phyloP scores from a whole-genome alignment of 1,140 invertebrate genomes.

The Ceratina japonica region DNA sequence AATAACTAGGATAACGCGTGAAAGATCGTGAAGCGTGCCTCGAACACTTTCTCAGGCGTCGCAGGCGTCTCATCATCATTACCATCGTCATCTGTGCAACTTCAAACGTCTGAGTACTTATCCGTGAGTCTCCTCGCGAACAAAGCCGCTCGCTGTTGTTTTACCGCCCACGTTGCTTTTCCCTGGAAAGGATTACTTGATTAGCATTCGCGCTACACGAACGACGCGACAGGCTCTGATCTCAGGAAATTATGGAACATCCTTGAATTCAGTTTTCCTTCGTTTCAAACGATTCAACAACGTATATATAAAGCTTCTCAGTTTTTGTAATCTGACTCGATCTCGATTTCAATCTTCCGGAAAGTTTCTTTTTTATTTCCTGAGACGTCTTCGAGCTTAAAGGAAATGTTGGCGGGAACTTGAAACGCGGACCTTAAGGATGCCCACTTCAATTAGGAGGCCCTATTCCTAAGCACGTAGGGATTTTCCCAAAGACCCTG shows the following conservation, averaged over 20 bases:
- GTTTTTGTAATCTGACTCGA: no score
- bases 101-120: background rate
- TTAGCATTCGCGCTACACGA: no score
- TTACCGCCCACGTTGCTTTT: slow-evolving; percentile 57
- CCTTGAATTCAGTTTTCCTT: no score
- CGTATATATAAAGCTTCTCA: no score
- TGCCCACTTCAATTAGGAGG: slow-evolving; percentile 25
- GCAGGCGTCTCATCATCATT: slow-evolving; percentile 18
- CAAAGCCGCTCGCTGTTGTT: slow-evolving; percentile 36
- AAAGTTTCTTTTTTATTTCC: no score
- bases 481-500: slow-evolving; percentile 7
- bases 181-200: slow-evolving; percentile 33
- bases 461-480: slow-evolving; percentile 39
- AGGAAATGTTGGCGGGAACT: no score
- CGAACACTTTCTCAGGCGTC: slow-evolving; percentile 46
- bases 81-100: background rate
- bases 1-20: slow-evolving; percentile 40
- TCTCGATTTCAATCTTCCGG: no score
- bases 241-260: background rate
- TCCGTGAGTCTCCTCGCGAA: slow-evolving; percentile 16
- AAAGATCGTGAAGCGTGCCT: slow-evolving; percentile 11
- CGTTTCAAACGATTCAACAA: no score
- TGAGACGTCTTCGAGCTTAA: no score
- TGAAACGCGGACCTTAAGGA: background rate
- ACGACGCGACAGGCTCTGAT: slow-evolving; percentile 13